phyloP scores from a whole-genome alignment of 2,888 invertebrate species.

The Parnassius orleans region DNA sequence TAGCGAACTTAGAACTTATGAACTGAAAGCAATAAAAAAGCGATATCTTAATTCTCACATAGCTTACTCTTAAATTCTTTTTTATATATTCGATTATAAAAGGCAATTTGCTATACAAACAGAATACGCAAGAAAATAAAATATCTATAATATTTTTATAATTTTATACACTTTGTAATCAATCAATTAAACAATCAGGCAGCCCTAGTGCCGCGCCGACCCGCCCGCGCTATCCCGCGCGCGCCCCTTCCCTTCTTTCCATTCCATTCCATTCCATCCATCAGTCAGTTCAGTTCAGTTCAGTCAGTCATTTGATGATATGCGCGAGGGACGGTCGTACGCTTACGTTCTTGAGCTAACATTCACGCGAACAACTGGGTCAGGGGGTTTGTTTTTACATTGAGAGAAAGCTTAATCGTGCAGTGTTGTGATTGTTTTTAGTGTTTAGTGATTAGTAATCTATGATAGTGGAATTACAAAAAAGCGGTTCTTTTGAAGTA shows the following conservation, averaged over 20 bases:
- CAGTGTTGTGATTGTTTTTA: slow-evolving; percentile 60
- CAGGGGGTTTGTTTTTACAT: slow-evolving; percentile 60
- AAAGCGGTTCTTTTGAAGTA: slow-evolving; percentile 76
- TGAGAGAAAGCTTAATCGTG: slow-evolving; percentile 46
- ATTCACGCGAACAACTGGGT: slow-evolving; percentile 76
- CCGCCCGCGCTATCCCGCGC: slow-evolving; percentile 47
- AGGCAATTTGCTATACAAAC: too few species aligned
- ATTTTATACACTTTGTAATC: too few species aligned
- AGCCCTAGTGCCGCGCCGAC: slow-evolving; percentile 35
- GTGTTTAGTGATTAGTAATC: slow-evolving; percentile 58
- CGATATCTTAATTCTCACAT: too few species aligned
- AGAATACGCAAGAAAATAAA: too few species aligned
- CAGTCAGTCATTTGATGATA: slow-evolving; percentile 70
- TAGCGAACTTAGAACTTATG: too few species aligned
- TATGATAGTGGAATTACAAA: slow-evolving; percentile 56
- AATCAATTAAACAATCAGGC: not conserved
- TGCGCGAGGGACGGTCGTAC: slow-evolving; percentile 56
- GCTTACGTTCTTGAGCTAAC: slow-evolving; percentile 44
- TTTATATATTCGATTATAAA: too few species aligned
- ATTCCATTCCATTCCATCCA: slow-evolving; percentile 39
- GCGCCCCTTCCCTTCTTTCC: slow-evolving; percentile 40
- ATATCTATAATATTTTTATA: too few species aligned
- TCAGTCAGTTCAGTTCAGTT: slow-evolving; percentile 61
- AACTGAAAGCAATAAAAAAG: too few species aligned
- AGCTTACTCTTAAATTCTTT: too few species aligned